Evolutionary conservation across 2,113 vertebrate species (phyloP).

Genomic region (Caloenas nicobarica): DNA sequence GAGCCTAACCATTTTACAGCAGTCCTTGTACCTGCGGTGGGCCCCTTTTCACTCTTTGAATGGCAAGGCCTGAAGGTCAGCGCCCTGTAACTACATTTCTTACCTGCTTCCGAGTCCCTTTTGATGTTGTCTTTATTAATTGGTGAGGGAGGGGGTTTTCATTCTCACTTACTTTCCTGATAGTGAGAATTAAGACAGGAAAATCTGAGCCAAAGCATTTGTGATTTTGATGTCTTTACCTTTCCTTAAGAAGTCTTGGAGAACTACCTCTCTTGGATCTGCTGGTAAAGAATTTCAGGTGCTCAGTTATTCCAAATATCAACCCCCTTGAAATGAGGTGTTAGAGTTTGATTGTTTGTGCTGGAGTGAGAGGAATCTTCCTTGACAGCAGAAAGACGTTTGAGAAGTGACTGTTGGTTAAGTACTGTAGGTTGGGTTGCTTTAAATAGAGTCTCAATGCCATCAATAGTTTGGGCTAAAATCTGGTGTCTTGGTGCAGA

Average conservation of each 20-base stretch:
- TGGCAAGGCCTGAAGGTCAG: not conserved
- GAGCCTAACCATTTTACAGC: not conserved
- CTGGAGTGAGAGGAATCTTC: not conserved
- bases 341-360: not conserved
- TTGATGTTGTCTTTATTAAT: not conserved
- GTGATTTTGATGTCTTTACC: not conserved
- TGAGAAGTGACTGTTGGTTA: not conserved
- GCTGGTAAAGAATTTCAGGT: not conserved
- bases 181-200: not conserved
- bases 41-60: not conserved
- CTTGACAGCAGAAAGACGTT: not conserved
- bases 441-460: not conserved
- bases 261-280: not conserved
- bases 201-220: not conserved
- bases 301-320: not conserved
- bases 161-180: not conserved
- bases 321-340: not conserved
- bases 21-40: not conserved
- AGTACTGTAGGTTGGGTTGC: accelerated
- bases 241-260: not conserved
- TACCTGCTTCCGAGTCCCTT: not conserved
- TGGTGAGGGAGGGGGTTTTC: not conserved
- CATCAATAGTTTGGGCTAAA: not conserved
- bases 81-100: not conserved
- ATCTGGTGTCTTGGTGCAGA: not conserved